Percentiles rank a stretch among this genome's conserved stretches.
Evolutionary conservation across 2,888 invertebrate species (phyloP).

Genomic region (Agelastica alni): DNA sequence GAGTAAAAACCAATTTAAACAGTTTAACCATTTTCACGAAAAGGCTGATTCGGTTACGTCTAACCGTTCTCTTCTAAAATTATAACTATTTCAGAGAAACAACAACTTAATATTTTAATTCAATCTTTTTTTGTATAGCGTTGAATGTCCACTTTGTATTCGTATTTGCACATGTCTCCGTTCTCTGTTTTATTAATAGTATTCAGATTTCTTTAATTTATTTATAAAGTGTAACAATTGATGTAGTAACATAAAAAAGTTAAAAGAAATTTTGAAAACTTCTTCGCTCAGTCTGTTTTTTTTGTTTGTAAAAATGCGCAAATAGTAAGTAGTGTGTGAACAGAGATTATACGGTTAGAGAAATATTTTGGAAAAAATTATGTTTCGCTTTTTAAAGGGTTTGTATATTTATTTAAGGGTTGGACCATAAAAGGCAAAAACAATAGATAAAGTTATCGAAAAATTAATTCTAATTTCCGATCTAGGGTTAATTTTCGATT

Average conservation of each 20-base stretch:
- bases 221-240: not conserved
- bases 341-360: too few relatives aligned
- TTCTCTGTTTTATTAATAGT: not conserved
- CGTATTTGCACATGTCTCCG: not conserved
- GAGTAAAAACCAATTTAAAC: not conserved
- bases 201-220: not conserved
- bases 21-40: not conserved
- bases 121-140: not conserved
- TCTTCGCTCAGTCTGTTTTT: too few relatives aligned
- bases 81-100: constrained; percentile 4
- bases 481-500: too few relatives aligned
- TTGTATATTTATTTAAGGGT: too few relatives aligned
- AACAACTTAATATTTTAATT: not conserved
- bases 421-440: too few relatives aligned
- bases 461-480: too few relatives aligned
- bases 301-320: too few relatives aligned
- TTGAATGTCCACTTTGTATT: not conserved
- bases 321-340: too few relatives aligned
- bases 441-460: too few relatives aligned
- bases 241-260: not conserved
- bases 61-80: not conserved
- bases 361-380: too few relatives aligned
- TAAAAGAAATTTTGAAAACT: too few relatives aligned
- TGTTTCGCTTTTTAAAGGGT: too few relatives aligned
- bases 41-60: constrained; percentile 4